Base-by-base conservation (phyloP, 2,888 invertebrate species). In the Synergus japonicus region DNA sequence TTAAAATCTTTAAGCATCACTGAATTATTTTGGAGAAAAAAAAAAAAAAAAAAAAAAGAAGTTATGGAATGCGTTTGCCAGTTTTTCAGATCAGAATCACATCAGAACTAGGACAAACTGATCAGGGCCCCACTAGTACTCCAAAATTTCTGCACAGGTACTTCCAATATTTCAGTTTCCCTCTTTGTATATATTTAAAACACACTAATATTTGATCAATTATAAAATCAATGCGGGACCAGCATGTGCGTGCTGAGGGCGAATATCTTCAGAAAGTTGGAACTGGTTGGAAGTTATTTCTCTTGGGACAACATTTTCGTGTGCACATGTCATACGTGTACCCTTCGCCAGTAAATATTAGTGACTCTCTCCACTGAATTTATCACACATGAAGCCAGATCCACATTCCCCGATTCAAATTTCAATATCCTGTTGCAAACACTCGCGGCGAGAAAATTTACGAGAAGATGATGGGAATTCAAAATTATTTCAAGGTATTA, bases 231-330 rank as follows among this genome's bases (percentile, higher is more conserved):
- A 73, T 54, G 73, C 73, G 73, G 73, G 54, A 73, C 69, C 73
- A 73, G 73, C 60, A 64, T 80, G 81, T 76, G 78, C 80, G 80
- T 80, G 80, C 78, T 46, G 66, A 79, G 58, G 65, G 66, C 44
- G 73, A 82, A 79, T 83, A 83, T 82, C 77, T 82, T 82, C 63
- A 80, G 63, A 67, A 54, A 46, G 64, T 54, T 29, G 49, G 44
- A 76, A 67, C 73, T 29, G 76, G 49, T 76, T 78, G 41, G 44
- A 69, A 76, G 76, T 78, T 81, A 82, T 83, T 83, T 83, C 80
- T 76, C 78, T 80, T 78, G 79, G 58, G 82, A 80, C 79, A 83
- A 82, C 69, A 77, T 81, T 83, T 81, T 77, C 80, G 79, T 83
- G 81, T 79, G 77, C 54, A 73, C n/a, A 54, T 73, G 73, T 73